Conservation (phyloP, 2,888 invertebrate genomes). For the Xylota sylvarum region DNA sequence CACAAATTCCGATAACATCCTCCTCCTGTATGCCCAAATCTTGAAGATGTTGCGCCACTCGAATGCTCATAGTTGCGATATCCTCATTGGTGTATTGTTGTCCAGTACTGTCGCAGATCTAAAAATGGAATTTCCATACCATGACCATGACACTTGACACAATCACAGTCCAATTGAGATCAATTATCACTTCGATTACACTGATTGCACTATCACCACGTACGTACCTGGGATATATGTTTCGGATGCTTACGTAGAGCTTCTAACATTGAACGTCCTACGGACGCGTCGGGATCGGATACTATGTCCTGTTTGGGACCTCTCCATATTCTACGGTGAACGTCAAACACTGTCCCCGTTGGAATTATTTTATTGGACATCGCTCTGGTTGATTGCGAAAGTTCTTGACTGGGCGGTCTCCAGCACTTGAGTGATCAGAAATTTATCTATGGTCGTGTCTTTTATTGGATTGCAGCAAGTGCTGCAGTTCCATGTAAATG, state of each 20-base stretch:
- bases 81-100: conserved; percentile 81
- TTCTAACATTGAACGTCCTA: conserved; percentile 11
- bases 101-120: conserved; percentile 83
- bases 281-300: conserved; percentile 12
- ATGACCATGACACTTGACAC: background rate
- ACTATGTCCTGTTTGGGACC: conserved; percentile 1
- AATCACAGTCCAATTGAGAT: conserved; percentile 17
- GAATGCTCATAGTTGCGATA: conserved; percentile 81
- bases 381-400: background rate
- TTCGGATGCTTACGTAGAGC: background rate
- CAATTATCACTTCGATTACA: background rate
- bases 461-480: background rate
- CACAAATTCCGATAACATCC: conserved; percentile 83
- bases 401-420: background rate
- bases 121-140: background rate
- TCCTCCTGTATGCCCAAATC: conserved; percentile 80
- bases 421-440: background rate
- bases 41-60: conserved; percentile 82
- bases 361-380: background rate
- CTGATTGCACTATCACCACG: background rate
- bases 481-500: background rate
- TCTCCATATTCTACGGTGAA: conserved; percentile 25
- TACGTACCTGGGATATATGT: conserved; percentile 30
- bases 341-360: background rate
- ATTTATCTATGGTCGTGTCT: background rate